Evolutionary conservation across 2,113 vertebrate species (phyloP), one percentile per base, ranked within the genome.

Genomic region (Siniperca chuatsi): DNA sequence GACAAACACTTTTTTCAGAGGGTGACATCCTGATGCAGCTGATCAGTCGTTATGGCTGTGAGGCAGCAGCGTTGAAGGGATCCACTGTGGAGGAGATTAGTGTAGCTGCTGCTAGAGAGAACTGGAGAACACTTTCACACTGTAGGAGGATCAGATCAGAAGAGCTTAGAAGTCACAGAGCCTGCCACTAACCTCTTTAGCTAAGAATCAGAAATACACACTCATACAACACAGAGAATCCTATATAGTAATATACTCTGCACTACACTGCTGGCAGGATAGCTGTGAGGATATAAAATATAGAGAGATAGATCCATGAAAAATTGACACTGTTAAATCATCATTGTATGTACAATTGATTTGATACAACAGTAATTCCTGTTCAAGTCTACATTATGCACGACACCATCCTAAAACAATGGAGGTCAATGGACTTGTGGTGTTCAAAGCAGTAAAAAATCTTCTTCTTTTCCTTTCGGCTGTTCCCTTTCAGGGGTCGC

Each of bases 131-230:
- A 92, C 86, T 90, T 90, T 90, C 90, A 71, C 86, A 76, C 75
- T 84, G 80, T 79, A 74, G 64, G 64, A 81, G 65, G 89, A 89
- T 83, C 77, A 78, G 90, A 79, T 90, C 80, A 90, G 87, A 85
- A 6, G 64, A 86, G 86, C 85, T 91, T 90, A 88, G 74, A 55
- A 29, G 75, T 23, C 37, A 54, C 61, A 50, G 48, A 73, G 76
- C 69, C 60, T 8, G 23, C 60, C 81, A 50, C 13, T 8, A 16
- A 64, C n/a, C 61, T 44, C 21, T 68, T 79, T 12, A 35, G 57
- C 55, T 44, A 8, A 81, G 54, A 75, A 68, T 55, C 4, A 75
- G 11, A 55, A 72, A 73, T 20, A 52, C 5, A 82, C 68, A 44
- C 10, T 42, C n/a, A 52, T 23, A 42, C 37, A 46, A 50, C 16